phyloP scores from a whole-genome alignment of 2,888 invertebrate species.

The Leptogaster cylindrica region DNA sequence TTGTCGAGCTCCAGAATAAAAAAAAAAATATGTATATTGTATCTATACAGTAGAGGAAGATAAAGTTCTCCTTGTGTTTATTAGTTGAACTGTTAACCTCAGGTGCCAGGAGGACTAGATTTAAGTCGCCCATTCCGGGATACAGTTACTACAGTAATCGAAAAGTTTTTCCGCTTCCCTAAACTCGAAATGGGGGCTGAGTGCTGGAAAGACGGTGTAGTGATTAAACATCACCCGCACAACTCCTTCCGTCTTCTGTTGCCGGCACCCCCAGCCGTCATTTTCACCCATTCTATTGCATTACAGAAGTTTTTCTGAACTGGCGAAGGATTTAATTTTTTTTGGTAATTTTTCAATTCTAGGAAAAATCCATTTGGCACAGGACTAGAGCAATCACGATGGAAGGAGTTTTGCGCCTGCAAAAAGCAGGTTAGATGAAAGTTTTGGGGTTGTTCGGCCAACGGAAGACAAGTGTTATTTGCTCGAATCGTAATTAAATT shows the following conservation, averaged over 20 bases:
- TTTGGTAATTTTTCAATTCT: slow-evolving; percentile 4
- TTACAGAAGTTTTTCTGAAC: not conserved
- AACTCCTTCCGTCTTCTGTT: not conserved
- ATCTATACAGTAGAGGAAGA: not conserved
- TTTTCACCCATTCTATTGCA: not conserved
- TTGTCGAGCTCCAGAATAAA: too few relatives aligned
- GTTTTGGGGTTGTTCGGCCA: not conserved
- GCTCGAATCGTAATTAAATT: slow-evolving; percentile 1
- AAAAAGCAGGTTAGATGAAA: not conserved
- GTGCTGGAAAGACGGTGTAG: not conserved
- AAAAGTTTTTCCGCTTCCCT: not conserved
- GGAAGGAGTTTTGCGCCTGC: not conserved
- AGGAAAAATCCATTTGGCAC: slow-evolving; percentile 1
- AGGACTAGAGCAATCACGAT: not conserved
- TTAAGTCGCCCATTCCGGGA: not conserved
- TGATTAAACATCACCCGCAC: not conserved
- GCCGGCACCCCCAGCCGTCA: too few relatives aligned
- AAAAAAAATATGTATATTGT: too few relatives aligned
- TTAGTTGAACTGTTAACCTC: not conserved
- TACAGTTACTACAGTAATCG: not conserved
- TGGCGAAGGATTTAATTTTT: too few relatives aligned
- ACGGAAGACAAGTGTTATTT: not conserved
- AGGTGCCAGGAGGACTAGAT: not conserved
- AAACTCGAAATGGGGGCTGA: not conserved
- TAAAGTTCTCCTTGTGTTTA: not conserved